Evolutionary conservation across 2,888 invertebrate genomes (phyloP).

Genomic region (Meloe dianella): DNA sequence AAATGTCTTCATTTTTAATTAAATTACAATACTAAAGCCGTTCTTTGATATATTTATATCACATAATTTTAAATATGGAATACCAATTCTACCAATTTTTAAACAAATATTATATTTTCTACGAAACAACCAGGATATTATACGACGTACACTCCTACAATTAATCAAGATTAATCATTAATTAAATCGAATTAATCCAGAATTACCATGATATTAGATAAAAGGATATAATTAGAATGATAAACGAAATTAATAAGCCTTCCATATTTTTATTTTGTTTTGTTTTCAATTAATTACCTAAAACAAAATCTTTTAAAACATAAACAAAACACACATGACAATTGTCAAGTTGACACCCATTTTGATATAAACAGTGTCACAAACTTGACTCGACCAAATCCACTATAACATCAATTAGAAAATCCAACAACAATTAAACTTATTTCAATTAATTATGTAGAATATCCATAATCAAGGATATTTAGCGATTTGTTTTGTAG

Average conservation of each 20-base stretch:
- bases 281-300: conserved; percentile 16
- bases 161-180: conserved; percentile 14
- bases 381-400: neutral
- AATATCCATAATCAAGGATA: no score
- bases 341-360: neutral
- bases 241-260: conserved; percentile 39
- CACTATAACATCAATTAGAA: neutral
- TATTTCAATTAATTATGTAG: no score
- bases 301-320: neutral
- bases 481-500: no score
- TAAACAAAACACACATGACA: neutral
- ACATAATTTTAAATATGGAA: conserved; percentile 78
- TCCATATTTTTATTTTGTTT: no score
- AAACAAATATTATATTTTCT: conserved; percentile 80
- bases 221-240: conserved; percentile 38
- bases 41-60: conserved; percentile 83
- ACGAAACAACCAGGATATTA: conserved; percentile 80
- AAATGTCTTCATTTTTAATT: conserved; percentile 67
- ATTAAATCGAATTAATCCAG: conserved; percentile 14
- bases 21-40: conserved; percentile 61
- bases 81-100: conserved; percentile 80
- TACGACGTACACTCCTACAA: conserved; percentile 76
- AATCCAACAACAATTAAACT: no score
- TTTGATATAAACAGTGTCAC: neutral
- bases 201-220: conserved; percentile 56